A percentile compares a stretch with the other conserved stretches of the same genome.
Conservation (phyloP, 1,140 invertebrate species). For the Sminthurinus signatus region DNA sequence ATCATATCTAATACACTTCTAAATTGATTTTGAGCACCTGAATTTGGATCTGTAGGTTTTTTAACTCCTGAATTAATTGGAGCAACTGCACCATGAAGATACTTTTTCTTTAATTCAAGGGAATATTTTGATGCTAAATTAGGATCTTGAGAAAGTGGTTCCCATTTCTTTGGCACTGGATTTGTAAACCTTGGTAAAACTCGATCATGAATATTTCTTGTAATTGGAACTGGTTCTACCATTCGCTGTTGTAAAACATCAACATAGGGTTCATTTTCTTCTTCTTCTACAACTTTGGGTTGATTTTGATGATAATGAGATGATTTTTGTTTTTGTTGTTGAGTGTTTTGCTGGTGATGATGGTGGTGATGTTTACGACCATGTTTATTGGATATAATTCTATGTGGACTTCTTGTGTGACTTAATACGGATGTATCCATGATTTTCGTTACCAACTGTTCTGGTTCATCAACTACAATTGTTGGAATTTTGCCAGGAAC, state of each 20-base stretch:
- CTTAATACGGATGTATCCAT: slow-evolving; percentile 27
- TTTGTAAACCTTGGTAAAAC: neutral
- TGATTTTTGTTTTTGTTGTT: too few species aligned
- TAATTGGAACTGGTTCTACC: slow-evolving; percentile 30
- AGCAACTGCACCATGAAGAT: slow-evolving; percentile 53
- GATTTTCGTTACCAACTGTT: slow-evolving; percentile 28
- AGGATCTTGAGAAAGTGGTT: slow-evolving; percentile 54
- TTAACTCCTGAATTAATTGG: neutral
- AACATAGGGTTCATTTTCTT: neutral
- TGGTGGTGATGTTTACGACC: slow-evolving; percentile 6
- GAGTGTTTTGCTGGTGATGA: slow-evolving; percentile 3
- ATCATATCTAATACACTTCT: slow-evolving; percentile 75
- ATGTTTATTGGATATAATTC: neutral
- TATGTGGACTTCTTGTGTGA: slow-evolving; percentile 17
- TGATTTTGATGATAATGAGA: slow-evolving; percentile 8
- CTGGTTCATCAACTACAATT: slow-evolving; percentile 47
- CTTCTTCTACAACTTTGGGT: neutral
- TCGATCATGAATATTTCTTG: too few species aligned
- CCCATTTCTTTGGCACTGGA: slow-evolving; percentile 37
- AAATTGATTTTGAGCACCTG: slow-evolving; percentile 63
- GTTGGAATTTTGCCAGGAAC: slow-evolving; percentile 45
- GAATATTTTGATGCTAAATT: slow-evolving; percentile 78
- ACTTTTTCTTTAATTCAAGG: slow-evolving; percentile 74
- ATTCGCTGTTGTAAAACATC: slow-evolving; percentile 21
- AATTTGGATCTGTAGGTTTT: slow-evolving; percentile 18